Evolutionary conservation across 2,888 invertebrate species (phyloP), one percentile per base, ranked within the genome.

Genomic region (Drosophila atripex): DNA sequence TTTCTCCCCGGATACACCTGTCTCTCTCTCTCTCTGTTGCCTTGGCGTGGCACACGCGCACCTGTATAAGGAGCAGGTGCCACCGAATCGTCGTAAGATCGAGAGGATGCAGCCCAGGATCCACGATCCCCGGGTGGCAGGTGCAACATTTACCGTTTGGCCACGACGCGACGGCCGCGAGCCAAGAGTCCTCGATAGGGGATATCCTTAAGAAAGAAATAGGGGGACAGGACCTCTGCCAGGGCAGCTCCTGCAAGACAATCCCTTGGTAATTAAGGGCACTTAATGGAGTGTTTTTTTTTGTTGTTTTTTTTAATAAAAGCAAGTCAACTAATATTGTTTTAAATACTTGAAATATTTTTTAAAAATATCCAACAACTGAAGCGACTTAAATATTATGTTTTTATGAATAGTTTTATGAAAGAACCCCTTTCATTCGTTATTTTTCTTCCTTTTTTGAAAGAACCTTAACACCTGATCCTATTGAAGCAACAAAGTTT

Each of bases 91-190:
- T 41, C 9, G 39, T 8, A 41, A 16, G 16, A 41, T 41, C 47
- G 47, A 66, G 74, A 82, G 76, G 85, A 73, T 80, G 47, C 47
- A 47, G 11, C 18, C 50, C 41, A 52, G 46, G 60, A 28, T 28
- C 9, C 28, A 28, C 28, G 28, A 28, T 28, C 28, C 43, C 14
- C 41, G 56, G 51, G 60, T 35, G 11, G 39, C 82, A 82, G 82
- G 82, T 82, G 82, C 88, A 82, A 82, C 88, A 71, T 85, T 85
- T 82, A 82, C 82, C 82, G 82, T 87, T 87, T 73, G 60, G 56
- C 50, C 28, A 54, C 25, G 28, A 28, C 21, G 21, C 21, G 14
- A 16, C 9, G 51, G 73, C 82, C 71, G 61, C 78, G 57, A 58
- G 78, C 71, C 79, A 68, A 65, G 16, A 41, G n/a, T 35, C 35